Conservation (phyloP, 1,140 invertebrate species). For the Apis cerana region DNA sequence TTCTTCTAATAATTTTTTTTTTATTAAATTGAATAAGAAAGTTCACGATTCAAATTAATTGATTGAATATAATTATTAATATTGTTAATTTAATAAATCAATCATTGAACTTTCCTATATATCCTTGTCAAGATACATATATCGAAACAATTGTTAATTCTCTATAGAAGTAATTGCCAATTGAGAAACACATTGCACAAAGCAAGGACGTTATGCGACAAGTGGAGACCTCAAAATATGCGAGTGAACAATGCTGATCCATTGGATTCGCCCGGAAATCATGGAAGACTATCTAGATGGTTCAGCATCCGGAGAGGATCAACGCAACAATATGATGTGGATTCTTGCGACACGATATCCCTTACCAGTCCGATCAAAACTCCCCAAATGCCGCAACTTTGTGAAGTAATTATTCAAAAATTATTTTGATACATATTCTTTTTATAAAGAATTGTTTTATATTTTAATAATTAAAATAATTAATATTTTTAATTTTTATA, state of each 20-base stretch:
- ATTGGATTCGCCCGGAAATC: constrained; percentile 82
- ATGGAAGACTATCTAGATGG: constrained; percentile 89
- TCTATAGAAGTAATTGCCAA: constrained; percentile 85
- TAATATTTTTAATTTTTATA: not conserved
- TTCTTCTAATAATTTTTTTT: not conserved
- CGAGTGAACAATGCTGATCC: constrained; percentile 75
- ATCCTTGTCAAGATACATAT: not conserved
- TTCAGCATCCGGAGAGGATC: constrained; percentile 91
- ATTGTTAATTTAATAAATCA: constrained; percentile 15
- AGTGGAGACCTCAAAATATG: constrained; percentile 83
- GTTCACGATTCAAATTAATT: not conserved
- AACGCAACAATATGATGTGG: constrained; percentile 89
- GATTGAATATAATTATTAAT: not conserved
- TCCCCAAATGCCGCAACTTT: constrained; percentile 87
- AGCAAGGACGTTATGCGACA: constrained; percentile 86
- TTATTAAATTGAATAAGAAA: not conserved
- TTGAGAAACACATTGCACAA: constrained; percentile 86
- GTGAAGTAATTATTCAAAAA: constrained; percentile 83
- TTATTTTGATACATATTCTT: constrained; percentile 17
- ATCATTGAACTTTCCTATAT: constrained; percentile 3
- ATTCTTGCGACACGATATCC: constrained; percentile 76
- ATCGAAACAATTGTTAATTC: constrained; percentile 16
- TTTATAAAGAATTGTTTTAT: not conserved
- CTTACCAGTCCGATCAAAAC: constrained; percentile 76
- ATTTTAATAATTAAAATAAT: not conserved